These are phyloP conservation scores for Diplosoma virens DNA, from an alignment of 23 tunicate genomes.

Conservation along the genomic window DNA sequence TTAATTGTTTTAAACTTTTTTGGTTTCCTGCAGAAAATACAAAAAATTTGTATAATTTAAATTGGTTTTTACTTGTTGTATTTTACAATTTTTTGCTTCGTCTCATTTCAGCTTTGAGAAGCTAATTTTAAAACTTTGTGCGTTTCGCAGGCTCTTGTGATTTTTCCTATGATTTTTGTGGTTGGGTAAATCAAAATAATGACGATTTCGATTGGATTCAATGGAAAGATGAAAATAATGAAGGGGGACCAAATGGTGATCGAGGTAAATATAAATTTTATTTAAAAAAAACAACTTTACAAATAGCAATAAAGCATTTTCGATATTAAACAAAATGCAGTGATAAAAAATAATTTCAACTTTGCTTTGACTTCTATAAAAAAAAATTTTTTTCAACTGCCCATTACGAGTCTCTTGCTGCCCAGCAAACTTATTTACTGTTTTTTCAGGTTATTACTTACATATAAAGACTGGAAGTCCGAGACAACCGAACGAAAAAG, in stretches of 20 bases:
- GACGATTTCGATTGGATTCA: constrained; percentile 87
- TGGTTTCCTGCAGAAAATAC: too few relatives aligned
- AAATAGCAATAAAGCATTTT: too few relatives aligned
- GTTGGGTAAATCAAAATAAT: constrained; percentile 53
- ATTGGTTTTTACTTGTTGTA: too few relatives aligned
- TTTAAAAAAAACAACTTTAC: too few relatives aligned
- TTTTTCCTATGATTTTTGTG: constrained; percentile 65
- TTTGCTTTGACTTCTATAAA: too few relatives aligned
- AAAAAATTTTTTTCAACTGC: too few relatives aligned
- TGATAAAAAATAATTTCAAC: too few relatives aligned
- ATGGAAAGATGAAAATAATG: constrained; percentile 34
- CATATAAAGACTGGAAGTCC: constrained; percentile 62
- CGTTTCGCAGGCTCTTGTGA: constrained; percentile 56
- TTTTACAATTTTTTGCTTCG: too few relatives aligned
- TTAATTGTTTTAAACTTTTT: too few relatives aligned
- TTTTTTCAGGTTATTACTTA: constrained; percentile 58
- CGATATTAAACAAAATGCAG: too few relatives aligned
- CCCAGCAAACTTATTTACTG: not conserved
- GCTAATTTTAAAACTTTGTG: not conserved
- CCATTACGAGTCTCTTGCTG: too few relatives aligned
- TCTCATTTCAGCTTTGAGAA: not conserved
- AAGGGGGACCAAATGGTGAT: constrained; percentile 10
- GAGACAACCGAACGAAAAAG: constrained; percentile 56
- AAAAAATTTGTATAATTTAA: too few relatives aligned
- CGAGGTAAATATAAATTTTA: not conserved